phyloP scores from a whole-genome alignment of 2,888 invertebrate species.

The Lycocerus yunnanus region DNA sequence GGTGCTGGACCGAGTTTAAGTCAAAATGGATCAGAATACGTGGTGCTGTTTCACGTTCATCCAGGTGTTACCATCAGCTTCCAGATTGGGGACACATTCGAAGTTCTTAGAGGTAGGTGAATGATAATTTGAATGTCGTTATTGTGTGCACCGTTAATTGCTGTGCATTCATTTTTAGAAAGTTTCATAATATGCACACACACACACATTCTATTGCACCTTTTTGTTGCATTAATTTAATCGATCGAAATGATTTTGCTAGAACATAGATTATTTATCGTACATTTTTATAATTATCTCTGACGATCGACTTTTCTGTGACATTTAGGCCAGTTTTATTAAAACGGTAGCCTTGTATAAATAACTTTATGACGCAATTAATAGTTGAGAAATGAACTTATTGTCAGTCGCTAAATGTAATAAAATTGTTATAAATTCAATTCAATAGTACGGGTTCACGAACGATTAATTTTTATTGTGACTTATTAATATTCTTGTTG shows the following conservation, averaged over 20 bases:
- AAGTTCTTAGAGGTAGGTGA: slow-evolving; percentile 74
- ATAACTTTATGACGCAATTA: slow-evolving; percentile 19
- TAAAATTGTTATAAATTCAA: slow-evolving; percentile 21
- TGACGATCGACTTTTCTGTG: slow-evolving; percentile 6
- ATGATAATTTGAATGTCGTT: background rate
- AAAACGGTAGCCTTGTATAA: slow-evolving; percentile 11
- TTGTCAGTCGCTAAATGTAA: slow-evolving; percentile 11
- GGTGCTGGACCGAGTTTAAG: slow-evolving; percentile 42
- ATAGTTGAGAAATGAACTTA: slow-evolving; percentile 11
- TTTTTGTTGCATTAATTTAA: background rate
- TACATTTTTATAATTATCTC: background rate
- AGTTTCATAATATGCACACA: background rate
- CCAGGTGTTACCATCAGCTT: slow-evolving; percentile 79
- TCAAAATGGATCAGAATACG: slow-evolving; percentile 59
- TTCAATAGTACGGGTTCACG: slow-evolving; percentile 19
- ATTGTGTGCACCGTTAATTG: background rate
- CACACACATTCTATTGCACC: background rate
- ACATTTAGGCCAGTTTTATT: slow-evolving; percentile 18
- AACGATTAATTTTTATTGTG: slow-evolving; percentile 22
- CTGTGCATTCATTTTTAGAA: background rate
- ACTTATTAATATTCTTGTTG: slow-evolving; percentile 21
- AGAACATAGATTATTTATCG: background rate
- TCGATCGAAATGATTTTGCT: background rate
- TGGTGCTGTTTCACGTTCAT: slow-evolving; percentile 76
- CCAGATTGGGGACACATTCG: slow-evolving; percentile 74